Conservation (phyloP, 2,888 invertebrate species). For the Hybos culiciformis region DNA sequence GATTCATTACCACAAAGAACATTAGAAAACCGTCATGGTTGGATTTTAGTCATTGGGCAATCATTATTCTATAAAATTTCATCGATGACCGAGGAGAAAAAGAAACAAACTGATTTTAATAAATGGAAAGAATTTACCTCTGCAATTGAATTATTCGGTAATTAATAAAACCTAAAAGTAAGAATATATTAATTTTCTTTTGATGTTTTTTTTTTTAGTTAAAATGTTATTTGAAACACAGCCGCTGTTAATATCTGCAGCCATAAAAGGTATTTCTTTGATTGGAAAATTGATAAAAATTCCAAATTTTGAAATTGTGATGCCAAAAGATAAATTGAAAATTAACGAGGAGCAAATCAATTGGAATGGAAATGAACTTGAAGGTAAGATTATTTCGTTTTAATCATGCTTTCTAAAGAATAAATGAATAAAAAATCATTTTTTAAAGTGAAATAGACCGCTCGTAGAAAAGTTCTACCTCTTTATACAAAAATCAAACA, state of each 20-base stretch:
- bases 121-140: conserved; percentile 47
- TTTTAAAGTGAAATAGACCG: too few species aligned
- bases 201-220: conserved; percentile 35
- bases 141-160: conserved; percentile 46
- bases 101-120: conserved; percentile 21
- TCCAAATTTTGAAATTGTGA: conserved; percentile 41
- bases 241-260: conserved; percentile 48
- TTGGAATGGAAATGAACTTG: too few species aligned
- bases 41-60: conserved; percentile 55
- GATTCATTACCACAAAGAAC: conserved; percentile 29
- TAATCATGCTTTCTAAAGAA: conserved; percentile 6
- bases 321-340: too few species aligned
- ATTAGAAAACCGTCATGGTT: conserved; percentile 57
- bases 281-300: conserved; percentile 55
- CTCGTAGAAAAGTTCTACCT: too few species aligned
- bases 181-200: neutral
- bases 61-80: conserved; percentile 54
- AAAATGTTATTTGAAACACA: conserved; percentile 50
- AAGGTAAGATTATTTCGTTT: conserved; percentile 30
- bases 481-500: too few species aligned
- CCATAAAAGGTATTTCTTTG: conserved; percentile 56
- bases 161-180: neutral
- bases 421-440: too few species aligned
- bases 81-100: conserved; percentile 30
- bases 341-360: conserved; percentile 17